Percentiles rank a stretch among this genome's conserved stretches.
These are phyloP conservation scores for Leptestheria dahalacensis DNA, from an alignment of 1,140 invertebrate species.

Conservation along the genomic window DNA sequence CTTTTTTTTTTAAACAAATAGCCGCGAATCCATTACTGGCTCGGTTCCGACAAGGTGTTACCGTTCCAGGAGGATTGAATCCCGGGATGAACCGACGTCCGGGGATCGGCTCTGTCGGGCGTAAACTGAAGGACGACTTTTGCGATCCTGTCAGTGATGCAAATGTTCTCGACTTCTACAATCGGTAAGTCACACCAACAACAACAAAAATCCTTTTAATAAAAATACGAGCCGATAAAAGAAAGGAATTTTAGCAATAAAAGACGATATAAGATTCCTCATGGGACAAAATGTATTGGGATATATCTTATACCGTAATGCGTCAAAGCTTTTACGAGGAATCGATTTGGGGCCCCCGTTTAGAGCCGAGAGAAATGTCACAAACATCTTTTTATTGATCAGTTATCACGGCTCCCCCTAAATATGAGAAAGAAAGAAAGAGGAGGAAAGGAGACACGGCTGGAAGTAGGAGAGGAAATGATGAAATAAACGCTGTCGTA, in stretches of 20 bases:
- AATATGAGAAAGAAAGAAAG: not conserved
- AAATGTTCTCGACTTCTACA: not conserved
- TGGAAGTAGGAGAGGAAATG: too few relatives aligned
- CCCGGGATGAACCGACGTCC: not conserved
- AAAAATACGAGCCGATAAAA: too few relatives aligned
- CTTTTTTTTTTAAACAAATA: too few relatives aligned
- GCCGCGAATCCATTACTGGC: not conserved
- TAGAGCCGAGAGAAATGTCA: not conserved
- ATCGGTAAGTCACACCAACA: not conserved
- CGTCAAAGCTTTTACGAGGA: too few relatives aligned
- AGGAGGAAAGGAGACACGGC: too few relatives aligned
- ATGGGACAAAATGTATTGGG: too few relatives aligned
- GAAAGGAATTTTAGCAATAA: too few relatives aligned
- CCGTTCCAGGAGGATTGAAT: not conserved
- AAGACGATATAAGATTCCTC: too few relatives aligned
- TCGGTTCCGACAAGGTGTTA: not conserved
- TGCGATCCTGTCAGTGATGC: not conserved
- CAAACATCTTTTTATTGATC: not conserved
- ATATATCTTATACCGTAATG: too few relatives aligned
- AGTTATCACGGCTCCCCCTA: too few relatives aligned
- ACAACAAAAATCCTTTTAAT: not conserved
- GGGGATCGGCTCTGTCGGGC: not conserved
- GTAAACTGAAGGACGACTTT: not conserved
- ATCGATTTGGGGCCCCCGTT: too few relatives aligned
- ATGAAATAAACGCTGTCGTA: too few relatives aligned